phyloP scores from a whole-genome alignment of 1,140 invertebrate genomes.

The Drosophila bocki region DNA sequence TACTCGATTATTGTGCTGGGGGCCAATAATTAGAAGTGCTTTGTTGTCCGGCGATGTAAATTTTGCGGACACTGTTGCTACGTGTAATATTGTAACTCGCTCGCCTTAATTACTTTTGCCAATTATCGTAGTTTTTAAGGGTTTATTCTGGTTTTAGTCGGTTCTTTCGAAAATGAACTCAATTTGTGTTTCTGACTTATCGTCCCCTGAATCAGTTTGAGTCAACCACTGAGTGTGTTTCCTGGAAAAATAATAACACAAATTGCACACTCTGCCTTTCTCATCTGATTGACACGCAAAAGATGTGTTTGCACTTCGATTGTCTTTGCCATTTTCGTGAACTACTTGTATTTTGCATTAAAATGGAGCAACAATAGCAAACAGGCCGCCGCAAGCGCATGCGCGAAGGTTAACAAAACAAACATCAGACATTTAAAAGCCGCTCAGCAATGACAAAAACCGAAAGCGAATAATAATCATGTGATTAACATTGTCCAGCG shows the following conservation, averaged over 20 bases:
- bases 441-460: conserved; percentile 61
- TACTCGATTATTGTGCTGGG: conserved; percentile 23
- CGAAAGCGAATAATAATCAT: conserved; percentile 38
- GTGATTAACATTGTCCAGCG: conserved; percentile 61
- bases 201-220: conserved; percentile 24
- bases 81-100: conserved; percentile 24
- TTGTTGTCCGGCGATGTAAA: conserved; percentile 24
- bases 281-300: conserved; percentile 16
- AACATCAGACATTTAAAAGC: conserved; percentile 34
- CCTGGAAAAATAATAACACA: conserved; percentile 42
- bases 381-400: conserved; percentile 41
- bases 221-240: conserved; percentile 30
- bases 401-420: conserved; percentile 66
- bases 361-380: conserved; percentile 23
- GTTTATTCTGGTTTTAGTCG: conserved; percentile 52
- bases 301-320: conserved; percentile 44
- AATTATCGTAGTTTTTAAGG: conserved; percentile 36
- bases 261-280: conserved; percentile 21
- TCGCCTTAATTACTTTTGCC: conserved; percentile 30
- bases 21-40: conserved; percentile 33
- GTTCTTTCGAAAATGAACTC: conserved; percentile 43
- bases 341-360: conserved; percentile 23
- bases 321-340: conserved; percentile 29
- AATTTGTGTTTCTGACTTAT: conserved; percentile 8
- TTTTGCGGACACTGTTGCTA: conserved; percentile 30